phyloP scores from a whole-genome alignment of 2,797 vertebrate genomes.

The Heterohyrax brucei region DNA sequence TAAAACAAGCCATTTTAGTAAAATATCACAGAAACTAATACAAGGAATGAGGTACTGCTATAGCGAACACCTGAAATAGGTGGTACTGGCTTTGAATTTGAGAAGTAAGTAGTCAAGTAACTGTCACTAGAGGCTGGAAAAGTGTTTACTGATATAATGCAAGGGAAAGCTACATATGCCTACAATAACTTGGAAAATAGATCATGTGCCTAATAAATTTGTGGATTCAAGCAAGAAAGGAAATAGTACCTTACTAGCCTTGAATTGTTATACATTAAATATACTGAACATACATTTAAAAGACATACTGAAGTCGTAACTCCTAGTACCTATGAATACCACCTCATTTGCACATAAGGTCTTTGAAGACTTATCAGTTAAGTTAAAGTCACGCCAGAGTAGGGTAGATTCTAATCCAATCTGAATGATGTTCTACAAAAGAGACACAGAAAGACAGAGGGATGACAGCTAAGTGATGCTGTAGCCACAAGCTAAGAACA shows the following conservation, averaged over 20 bases:
- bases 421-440: background rate
- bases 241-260: background rate
- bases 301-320: background rate
- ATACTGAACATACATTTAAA: background rate
- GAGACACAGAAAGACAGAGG: no score
- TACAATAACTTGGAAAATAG: background rate
- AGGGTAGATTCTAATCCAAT: background rate
- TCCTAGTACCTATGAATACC: background rate
- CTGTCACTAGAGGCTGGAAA: background rate
- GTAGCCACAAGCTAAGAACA: no score
- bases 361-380: background rate
- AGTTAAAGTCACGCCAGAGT: background rate
- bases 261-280: background rate
- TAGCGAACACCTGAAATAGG: background rate
- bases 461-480: no score
- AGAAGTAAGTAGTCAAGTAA: background rate
- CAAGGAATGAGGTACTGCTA: background rate
- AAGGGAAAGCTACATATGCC: background rate
- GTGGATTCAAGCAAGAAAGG: slow-evolving; percentile 41
- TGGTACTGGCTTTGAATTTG: background rate
- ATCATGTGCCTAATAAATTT: background rate
- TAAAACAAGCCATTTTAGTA: background rate
- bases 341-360: background rate
- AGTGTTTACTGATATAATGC: background rate
- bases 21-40: slow-evolving; percentile 37